Percentiles rank a stretch among this genome's conserved stretches.
These are phyloP conservation scores for Lepidonotus clava DNA, from an alignment of 2,888 invertebrate genomes.

Conservation along the genomic window DNA sequence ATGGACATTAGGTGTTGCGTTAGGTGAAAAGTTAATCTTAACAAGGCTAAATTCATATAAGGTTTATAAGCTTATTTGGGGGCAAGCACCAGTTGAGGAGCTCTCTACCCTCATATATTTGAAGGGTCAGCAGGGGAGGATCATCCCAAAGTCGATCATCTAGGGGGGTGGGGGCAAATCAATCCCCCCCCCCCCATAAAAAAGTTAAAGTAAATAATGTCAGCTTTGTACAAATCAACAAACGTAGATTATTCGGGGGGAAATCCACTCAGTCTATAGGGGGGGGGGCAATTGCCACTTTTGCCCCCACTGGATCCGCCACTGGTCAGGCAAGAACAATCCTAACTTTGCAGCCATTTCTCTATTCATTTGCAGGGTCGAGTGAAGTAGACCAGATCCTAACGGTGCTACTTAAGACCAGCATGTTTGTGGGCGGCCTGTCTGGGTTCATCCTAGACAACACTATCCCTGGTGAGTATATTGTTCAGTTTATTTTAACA, in stretches of 20 bases:
- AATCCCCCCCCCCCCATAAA: not conserved
- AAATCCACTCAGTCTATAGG: not conserved
- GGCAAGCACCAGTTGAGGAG: too few species aligned
- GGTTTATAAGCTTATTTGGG: too few species aligned
- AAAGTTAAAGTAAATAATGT: not conserved
- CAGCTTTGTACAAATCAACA: not conserved
- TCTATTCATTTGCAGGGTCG: conserved; percentile 43
- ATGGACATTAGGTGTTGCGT: not conserved
- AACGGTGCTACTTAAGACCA: conserved; percentile 73
- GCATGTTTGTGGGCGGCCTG: conserved; percentile 80
- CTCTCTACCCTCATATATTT: too few species aligned
- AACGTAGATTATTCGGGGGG: not conserved
- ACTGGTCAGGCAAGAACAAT: not conserved
- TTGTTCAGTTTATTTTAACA: not conserved
- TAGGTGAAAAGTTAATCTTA: not conserved
- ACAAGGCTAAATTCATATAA: too few species aligned
- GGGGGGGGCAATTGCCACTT: not conserved
- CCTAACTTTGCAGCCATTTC: not conserved
- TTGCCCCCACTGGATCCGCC: not conserved
- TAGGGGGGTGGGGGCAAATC: too few species aligned
- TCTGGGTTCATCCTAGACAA: conserved; percentile 81
- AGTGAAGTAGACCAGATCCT: conserved; percentile 61
- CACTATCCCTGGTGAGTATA: conserved; percentile 74
- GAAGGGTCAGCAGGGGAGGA: too few species aligned
- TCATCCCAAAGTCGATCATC: too few species aligned